Evolutionary conservation across 2,797 vertebrate genomes (phyloP), one percentile per base, ranked within the genome.

Genomic region (Spondyliosoma cantharus): DNA sequence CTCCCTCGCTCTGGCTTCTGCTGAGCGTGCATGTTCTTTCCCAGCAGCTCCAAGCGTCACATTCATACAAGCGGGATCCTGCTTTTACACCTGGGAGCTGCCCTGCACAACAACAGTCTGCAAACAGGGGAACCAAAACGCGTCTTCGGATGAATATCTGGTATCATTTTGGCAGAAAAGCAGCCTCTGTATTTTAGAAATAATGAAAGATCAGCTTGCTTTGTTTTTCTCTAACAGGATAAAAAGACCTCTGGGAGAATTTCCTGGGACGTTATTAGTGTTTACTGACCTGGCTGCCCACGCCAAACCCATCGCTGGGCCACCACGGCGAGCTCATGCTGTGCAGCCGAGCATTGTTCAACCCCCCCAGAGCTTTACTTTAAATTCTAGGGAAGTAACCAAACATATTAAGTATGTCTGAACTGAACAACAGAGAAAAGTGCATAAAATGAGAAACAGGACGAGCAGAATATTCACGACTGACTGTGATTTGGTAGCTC

Each of bases 1-100:
- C 20, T 66, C 16, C 14, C 42, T 76, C 71, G 63, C 42, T 29
- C 27, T 5, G 3, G 25, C 13, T 90, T 77, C 64, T 84, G 89
- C 89, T 89, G 87, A 91, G 84, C 65, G 4, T 53, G 86, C 87
- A 57, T 64, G 58, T 88, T 87, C 57, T 78, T 63, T 86, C 62
- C 73, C 73, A 83, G 79, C 73, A 73, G 75, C 59, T 5, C 57
- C 83, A 43, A 79, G 82, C 57, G 50, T 85, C 84, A 80, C 45
- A 37, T 75, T 76, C 52, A 46, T 17, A 67, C 56, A 64, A 64
- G 49, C 0, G 37, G 50, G 64, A 74, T 27, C 4, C 57, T 42
- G 78, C 66, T 13, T 65, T 67, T 63, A 74, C 76, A 82, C 80
- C 76, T 64, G 64, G 82, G 79, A 86, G 68, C 71, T 84, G 68